A percentile compares a stretch with the other conserved stretches of the same genome.
Evolutionary conservation across 2,888 invertebrate species (phyloP).

Genomic region (Desoria tigrina): DNA sequence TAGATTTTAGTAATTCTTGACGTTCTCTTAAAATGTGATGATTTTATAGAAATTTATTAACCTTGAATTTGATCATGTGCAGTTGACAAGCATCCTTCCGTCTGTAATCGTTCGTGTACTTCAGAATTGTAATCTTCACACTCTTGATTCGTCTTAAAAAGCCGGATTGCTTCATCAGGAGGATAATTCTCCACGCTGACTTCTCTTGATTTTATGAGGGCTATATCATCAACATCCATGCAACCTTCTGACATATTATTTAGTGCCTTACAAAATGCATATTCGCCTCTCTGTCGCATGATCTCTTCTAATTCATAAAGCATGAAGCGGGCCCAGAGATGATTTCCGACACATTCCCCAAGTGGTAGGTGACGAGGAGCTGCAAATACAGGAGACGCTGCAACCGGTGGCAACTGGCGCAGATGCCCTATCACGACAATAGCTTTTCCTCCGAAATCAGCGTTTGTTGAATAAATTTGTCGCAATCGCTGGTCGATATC

Average conservation of each 20-base stretch:
- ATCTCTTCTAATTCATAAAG: slow-evolving; percentile 36
- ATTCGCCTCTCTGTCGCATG: slow-evolving; percentile 43
- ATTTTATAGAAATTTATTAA: slow-evolving; percentile 2
- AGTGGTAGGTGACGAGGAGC: no score
- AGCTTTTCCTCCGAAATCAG: no score
- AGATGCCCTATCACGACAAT: no score
- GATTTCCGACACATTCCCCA: no score
- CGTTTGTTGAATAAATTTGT: no score
- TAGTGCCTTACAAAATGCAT: slow-evolving; percentile 34
- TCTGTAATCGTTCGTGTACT: not conserved
- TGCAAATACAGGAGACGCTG: no score
- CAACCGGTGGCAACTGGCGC: no score
- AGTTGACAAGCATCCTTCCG: slow-evolving; percentile 8
- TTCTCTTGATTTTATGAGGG: slow-evolving; percentile 21
- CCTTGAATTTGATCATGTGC: slow-evolving; percentile 18
- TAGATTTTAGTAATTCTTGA: no score
- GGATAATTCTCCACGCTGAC: slow-evolving; percentile 24
- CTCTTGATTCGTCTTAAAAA: slow-evolving; percentile 33
- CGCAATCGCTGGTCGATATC: no score
- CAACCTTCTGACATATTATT: slow-evolving; percentile 37
- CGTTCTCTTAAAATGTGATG: no score
- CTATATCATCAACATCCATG: slow-evolving; percentile 25
- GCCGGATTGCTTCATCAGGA: slow-evolving; percentile 31
- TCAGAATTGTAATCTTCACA: slow-evolving; percentile 28
- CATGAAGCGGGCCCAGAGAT: slow-evolving; percentile 28